Evolutionary conservation across 2,113 vertebrate species (phyloP).

Genomic region (Stigmatopora argus): DNA sequence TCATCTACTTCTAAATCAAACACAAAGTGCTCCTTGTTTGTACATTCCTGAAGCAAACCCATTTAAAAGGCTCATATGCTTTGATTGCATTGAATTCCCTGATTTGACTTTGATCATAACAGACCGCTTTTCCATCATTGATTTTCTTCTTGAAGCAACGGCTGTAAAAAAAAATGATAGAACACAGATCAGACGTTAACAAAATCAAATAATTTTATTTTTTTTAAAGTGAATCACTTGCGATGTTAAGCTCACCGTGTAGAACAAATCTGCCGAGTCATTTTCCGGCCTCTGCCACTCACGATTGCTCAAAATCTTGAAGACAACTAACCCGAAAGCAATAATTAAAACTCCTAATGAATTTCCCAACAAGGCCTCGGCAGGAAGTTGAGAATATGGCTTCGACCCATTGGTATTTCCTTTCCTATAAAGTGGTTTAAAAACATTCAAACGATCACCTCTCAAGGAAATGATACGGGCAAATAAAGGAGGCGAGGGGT

Average conservation of each 20-base stretch:
- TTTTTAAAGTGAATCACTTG: not conserved
- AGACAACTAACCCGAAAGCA: slow-evolving; percentile 76
- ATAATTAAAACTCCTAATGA: slow-evolving; percentile 77
- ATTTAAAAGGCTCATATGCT: not conserved
- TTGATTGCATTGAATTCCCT: not conserved
- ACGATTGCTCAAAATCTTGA: slow-evolving; percentile 74
- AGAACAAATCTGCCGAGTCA: slow-evolving; percentile 54
- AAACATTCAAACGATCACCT: not conserved
- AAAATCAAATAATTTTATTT: not conserved
- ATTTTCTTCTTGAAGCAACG: slow-evolving; percentile 60
- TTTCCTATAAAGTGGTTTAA: slow-evolving; percentile 55
- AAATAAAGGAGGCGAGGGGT: not conserved
- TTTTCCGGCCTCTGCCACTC: slow-evolving; percentile 79
- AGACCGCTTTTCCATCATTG: slow-evolving; percentile 25
- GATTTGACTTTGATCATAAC: not conserved
- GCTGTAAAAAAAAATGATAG: slow-evolving; percentile 45
- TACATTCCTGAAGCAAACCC: slow-evolving; percentile 1
- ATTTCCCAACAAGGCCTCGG: slow-evolving; percentile 81
- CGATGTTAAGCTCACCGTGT: slow-evolving; percentile 51
- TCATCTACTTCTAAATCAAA: not conserved
- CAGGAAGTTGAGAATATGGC: slow-evolving; percentile 70
- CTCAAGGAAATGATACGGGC: not conserved
- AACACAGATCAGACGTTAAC: not conserved
- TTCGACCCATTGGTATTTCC: slow-evolving; percentile 36
- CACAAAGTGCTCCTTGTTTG: no score